Conservation (phyloP, 1,140 invertebrate genomes). For the Halotydeus destructor region DNA sequence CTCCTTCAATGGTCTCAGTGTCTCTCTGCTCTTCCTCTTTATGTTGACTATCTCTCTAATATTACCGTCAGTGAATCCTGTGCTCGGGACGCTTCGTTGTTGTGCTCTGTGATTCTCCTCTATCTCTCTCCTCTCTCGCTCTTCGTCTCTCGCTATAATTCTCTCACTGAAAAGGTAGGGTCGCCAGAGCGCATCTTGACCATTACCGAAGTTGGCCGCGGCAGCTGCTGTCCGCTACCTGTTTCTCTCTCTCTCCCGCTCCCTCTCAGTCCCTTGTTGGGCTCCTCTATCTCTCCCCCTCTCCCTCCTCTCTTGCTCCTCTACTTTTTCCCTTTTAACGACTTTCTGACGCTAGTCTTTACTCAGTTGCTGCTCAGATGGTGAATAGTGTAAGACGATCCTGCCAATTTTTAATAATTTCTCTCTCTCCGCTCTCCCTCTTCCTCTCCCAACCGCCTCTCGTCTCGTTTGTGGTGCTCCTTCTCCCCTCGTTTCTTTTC, state of each 20-base stretch:
- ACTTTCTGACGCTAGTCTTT: background rate
- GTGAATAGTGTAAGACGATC: background rate
- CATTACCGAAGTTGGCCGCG: background rate
- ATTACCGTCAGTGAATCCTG: too few relatives aligned
- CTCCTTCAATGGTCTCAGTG: too few relatives aligned
- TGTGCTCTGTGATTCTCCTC: too few relatives aligned
- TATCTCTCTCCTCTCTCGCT: too few relatives aligned
- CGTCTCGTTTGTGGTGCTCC: background rate
- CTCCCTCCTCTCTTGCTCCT: background rate
- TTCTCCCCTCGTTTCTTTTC: background rate
- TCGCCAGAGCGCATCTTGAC: too few relatives aligned
- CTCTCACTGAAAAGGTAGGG: too few relatives aligned
- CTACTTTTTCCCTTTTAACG: background rate
- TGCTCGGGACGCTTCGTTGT: too few relatives aligned
- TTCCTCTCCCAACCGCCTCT: background rate
- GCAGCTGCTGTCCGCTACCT: background rate
- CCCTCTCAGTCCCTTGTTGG: too few relatives aligned
- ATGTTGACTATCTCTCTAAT: too few relatives aligned
- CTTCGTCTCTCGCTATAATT: too few relatives aligned
- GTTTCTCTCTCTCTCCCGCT: conserved; percentile 1
- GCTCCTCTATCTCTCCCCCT: too few relatives aligned
- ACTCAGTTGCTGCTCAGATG: background rate
- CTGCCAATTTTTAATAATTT: background rate
- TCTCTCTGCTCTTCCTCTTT: too few relatives aligned
- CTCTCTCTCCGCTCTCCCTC: background rate